These are phyloP conservation scores for Channa maculata DNA, from an alignment of 2,113 vertebrate genomes.

Conservation along the genomic window DNA sequence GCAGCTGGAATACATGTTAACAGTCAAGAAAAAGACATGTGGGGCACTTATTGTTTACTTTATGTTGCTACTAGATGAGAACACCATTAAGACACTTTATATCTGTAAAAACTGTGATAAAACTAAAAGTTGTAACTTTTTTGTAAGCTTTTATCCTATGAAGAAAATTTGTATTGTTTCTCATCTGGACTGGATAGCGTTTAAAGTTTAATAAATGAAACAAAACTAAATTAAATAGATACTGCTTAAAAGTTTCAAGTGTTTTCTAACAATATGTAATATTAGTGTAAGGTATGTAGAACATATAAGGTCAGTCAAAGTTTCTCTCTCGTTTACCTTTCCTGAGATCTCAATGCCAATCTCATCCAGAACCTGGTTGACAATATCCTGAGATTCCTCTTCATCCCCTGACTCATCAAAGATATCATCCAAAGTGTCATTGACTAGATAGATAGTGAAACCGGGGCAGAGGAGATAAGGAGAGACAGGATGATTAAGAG, in stretches of 20 bases:
- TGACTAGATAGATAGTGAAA: conserved; percentile 79
- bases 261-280: neutral
- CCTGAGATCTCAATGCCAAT: conserved; percentile 98
- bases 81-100: neutral
- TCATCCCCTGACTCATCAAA: conserved; percentile 97
- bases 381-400: conserved; percentile 97
- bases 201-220: too few relatives aligned
- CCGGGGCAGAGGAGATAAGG: neutral
- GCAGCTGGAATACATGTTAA: conserved; percentile 66
- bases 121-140: neutral
- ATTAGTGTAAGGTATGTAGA: neutral
- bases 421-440: conserved; percentile 96
- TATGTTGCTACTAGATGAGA: neutral
- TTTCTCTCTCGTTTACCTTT: conserved; percentile 84
- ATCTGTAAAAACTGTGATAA: conserved; percentile 1
- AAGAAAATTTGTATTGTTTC: neutral
- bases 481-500: neutral
- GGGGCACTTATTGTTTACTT: conserved; percentile 27
- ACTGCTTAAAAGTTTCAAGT: neutral
- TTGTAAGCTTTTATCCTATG: neutral
- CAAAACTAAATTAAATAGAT: neutral
- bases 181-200: too few relatives aligned
- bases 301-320: neutral
- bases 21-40: conserved; percentile 39
- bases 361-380: conserved; percentile 97